Evolutionary conservation across 2,113 vertebrate species (phyloP).

Genomic region (Condylura cristata): DNA sequence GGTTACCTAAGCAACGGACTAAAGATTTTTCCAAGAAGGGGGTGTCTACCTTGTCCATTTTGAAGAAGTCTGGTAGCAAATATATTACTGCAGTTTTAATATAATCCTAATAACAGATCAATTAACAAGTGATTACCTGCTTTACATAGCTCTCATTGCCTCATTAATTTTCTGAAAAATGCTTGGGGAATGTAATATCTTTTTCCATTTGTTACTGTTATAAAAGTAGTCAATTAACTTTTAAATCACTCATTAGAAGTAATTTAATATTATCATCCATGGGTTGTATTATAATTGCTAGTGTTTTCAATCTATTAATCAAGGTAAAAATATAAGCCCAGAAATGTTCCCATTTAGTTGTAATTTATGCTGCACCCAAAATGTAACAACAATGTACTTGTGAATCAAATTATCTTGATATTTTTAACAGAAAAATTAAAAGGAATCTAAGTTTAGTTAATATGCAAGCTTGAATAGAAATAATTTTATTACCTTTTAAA

Average conservation of each 20-base stretch:
- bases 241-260: slow-evolving; percentile 76
- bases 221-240: slow-evolving; percentile 78
- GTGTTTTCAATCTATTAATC: slow-evolving; percentile 51
- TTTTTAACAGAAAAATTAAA: neutral
- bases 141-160: slow-evolving; percentile 71
- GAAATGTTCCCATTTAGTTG: neutral
- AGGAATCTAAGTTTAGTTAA: neutral
- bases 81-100: slow-evolving; percentile 54
- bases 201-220: slow-evolving; percentile 71
- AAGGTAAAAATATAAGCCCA: slow-evolving; percentile 5
- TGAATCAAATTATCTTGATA: slow-evolving; percentile 30
- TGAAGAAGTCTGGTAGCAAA: slow-evolving; percentile 43
- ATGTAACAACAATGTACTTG: neutral
- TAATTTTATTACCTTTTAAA: neutral
- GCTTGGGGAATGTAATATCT: slow-evolving; percentile 63
- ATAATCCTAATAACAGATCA: slow-evolving; percentile 73
- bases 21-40: slow-evolving; percentile 45
- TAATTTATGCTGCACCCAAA: slow-evolving; percentile 8
- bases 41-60: slow-evolving; percentile 54
- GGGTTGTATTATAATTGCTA: slow-evolving; percentile 57
- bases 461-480: neutral
- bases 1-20: slow-evolving; percentile 65
- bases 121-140: slow-evolving; percentile 82
- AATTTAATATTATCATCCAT: slow-evolving; percentile 67
- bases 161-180: slow-evolving; percentile 83